Conservation (phyloP, 2,888 invertebrate genomes). For the Slavum lentiscoides region DNA sequence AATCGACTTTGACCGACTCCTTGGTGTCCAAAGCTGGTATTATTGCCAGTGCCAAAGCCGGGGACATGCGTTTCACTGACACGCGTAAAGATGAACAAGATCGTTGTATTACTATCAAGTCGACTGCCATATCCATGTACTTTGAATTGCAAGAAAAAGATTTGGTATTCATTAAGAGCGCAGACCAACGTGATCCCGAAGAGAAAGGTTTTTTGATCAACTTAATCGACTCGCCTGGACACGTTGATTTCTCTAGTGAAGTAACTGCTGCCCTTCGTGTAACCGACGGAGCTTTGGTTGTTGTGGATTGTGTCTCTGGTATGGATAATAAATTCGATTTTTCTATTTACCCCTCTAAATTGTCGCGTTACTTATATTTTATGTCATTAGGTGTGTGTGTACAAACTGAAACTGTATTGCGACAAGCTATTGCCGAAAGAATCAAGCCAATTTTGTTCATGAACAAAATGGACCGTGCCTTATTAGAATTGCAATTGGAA, state of each 20-base stretch:
- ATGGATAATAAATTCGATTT: slow-evolving; percentile 57
- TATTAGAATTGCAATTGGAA: slow-evolving; percentile 94
- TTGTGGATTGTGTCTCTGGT: slow-evolving; percentile 99
- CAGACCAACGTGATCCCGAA: slow-evolving; percentile 86
- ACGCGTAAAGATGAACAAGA: slow-evolving; percentile 99
- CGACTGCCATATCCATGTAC: slow-evolving; percentile 99
- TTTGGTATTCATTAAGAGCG: slow-evolving; percentile 86
- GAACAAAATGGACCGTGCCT: slow-evolving; percentile 99
- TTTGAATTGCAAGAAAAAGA: slow-evolving; percentile 96
- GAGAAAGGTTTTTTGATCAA: slow-evolving; percentile 98
- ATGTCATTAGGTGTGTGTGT: slow-evolving; percentile 88
- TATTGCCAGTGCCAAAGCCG: slow-evolving; percentile 97
- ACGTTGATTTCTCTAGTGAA: slow-evolving; percentile 99
- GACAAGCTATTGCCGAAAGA: slow-evolving; percentile 99
- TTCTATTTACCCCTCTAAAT: slow-evolving; percentile 53
- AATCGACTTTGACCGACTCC: slow-evolving; percentile 98
- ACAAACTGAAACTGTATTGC: slow-evolving; percentile 98
- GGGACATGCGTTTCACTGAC: slow-evolving; percentile 98
- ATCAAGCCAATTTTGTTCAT: slow-evolving; percentile 99
- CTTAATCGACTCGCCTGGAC: slow-evolving; percentile 98
- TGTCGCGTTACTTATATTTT: background rate
- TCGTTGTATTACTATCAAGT: slow-evolving; percentile 99
- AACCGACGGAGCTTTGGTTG: slow-evolving; percentile 98
- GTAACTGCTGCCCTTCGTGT: slow-evolving; percentile 99
- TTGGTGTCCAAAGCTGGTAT: slow-evolving; percentile 99